phyloP scores from a whole-genome alignment of 2,888 invertebrate species.

The Torymus tubicola region DNA sequence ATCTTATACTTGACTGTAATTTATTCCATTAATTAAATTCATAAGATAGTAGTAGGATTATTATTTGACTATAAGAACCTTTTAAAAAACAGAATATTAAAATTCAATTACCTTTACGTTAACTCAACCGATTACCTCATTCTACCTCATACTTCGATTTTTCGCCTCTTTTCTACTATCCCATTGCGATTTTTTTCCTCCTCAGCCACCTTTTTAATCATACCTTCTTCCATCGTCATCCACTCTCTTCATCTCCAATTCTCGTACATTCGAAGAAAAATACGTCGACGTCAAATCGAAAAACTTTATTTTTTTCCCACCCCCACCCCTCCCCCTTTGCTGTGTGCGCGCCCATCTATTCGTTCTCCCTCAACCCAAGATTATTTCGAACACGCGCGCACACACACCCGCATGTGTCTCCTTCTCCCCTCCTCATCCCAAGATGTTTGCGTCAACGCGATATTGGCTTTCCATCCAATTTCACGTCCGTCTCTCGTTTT shows the following conservation, averaged over 20 bases:
- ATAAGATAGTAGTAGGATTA: too few species aligned
- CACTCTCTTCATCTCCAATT: background rate
- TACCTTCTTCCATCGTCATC: background rate
- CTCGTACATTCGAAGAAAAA: conserved; percentile 6
- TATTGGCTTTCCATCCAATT: conserved; percentile 53
- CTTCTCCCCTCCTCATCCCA: background rate
- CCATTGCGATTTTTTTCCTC: background rate
- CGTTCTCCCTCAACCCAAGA: background rate
- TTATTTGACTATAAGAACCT: too few species aligned
- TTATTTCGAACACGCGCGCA: conserved; percentile 6
- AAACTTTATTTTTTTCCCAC: conserved; percentile 28
- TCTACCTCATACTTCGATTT: too few species aligned
- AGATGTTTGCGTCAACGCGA: conserved; percentile 37
- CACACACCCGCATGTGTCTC: background rate
- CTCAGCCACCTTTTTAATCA: conserved; percentile 14
- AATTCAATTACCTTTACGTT: too few species aligned
- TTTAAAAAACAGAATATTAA: too few species aligned
- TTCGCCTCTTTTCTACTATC: background rate
- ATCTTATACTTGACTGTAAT: too few species aligned
- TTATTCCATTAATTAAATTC: too few species aligned
- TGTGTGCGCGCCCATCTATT: background rate
- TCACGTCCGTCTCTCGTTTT: conserved; percentile 23
- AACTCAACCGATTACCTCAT: too few species aligned
- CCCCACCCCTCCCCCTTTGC: background rate
- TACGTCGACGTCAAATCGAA: conserved; percentile 18